A percentile compares a stretch with the other conserved stretches of the same genome.
Evolutionary conservation across 2,113 vertebrate species (phyloP).

Genomic region (Oceanodroma tethys): DNA sequence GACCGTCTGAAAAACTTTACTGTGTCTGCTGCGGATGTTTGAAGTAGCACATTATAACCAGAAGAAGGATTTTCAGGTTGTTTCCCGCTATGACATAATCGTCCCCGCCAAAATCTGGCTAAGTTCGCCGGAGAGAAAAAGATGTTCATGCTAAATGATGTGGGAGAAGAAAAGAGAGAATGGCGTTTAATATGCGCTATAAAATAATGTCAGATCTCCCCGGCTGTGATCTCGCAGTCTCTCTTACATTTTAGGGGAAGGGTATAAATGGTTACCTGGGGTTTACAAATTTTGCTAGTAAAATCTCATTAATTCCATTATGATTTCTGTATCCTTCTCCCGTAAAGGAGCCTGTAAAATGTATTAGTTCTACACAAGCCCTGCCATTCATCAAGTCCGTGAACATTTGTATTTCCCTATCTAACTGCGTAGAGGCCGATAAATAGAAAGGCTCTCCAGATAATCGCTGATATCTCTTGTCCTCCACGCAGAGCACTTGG

Average conservation of each 20-base stretch:
- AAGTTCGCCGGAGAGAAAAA: constrained; percentile 36
- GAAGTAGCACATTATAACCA: not conserved
- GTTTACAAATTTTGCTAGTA: constrained; percentile 53
- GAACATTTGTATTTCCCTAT: constrained; percentile 10
- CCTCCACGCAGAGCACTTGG: not conserved
- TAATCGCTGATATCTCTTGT: not conserved
- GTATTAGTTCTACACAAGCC: not conserved
- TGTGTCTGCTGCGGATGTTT: not conserved
- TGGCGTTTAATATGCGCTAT: constrained; percentile 3
- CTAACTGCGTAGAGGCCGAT: not conserved
- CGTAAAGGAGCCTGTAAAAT: constrained; percentile 39
- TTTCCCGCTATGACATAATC: constrained; percentile 33
- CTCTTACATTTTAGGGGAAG: not conserved
- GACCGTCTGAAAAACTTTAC: not conserved
- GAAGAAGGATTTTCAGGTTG: constrained; percentile 34
- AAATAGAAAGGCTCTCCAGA: constrained; percentile 29
- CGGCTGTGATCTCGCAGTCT: not conserved
- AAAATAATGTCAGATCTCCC: constrained; percentile 48
- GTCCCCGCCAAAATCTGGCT: constrained; percentile 13
- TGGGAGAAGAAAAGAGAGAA: constrained; percentile 19
- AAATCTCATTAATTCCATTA: constrained; percentile 41
- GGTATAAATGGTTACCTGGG: constrained; percentile 40
- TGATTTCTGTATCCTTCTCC: constrained; percentile 35
- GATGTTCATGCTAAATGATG: constrained; percentile 33
- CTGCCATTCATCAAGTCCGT: constrained; percentile 1